phyloP scores from a whole-genome alignment of 2,113 vertebrate genomes.

The Ptyas mucosa region DNA sequence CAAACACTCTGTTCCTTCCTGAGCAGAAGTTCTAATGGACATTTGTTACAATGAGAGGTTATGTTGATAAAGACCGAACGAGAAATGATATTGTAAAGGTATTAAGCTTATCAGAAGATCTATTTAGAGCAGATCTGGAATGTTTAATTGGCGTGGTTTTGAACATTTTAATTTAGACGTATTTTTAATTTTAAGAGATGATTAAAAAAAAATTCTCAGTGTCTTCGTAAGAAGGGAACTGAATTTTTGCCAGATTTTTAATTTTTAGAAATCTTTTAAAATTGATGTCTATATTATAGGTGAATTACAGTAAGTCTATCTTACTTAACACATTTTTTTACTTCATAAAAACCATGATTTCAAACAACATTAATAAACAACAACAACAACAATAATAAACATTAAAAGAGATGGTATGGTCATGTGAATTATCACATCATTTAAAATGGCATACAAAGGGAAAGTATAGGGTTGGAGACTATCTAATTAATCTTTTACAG shows the following conservation, averaged over 20 bases:
- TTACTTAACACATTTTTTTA: not conserved
- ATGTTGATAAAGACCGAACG: not conserved
- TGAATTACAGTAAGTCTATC: not conserved
- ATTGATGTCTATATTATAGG: not conserved
- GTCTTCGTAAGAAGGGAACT: not conserved
- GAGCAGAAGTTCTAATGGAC: not conserved
- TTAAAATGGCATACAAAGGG: not conserved
- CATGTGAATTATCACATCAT: not conserved
- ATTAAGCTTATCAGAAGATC: not conserved
- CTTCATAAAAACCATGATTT: not conserved
- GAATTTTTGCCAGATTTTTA: not conserved
- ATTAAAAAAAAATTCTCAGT: not conserved
- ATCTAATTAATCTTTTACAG: not conserved
- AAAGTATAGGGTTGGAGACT: not conserved
- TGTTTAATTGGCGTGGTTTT: not conserved
- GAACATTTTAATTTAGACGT: not conserved
- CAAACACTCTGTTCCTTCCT: not conserved
- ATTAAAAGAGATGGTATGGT: not conserved
- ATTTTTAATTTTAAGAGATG: not conserved
- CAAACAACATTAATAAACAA: not conserved
- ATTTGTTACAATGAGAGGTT: not conserved
- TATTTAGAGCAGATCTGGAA: not conserved
- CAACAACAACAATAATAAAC: too few relatives aligned
- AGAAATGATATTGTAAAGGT: not conserved
- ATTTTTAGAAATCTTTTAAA: not conserved